Conservation (phyloP, 2,888 invertebrate species). For the Prenolepis imparis region DNA sequence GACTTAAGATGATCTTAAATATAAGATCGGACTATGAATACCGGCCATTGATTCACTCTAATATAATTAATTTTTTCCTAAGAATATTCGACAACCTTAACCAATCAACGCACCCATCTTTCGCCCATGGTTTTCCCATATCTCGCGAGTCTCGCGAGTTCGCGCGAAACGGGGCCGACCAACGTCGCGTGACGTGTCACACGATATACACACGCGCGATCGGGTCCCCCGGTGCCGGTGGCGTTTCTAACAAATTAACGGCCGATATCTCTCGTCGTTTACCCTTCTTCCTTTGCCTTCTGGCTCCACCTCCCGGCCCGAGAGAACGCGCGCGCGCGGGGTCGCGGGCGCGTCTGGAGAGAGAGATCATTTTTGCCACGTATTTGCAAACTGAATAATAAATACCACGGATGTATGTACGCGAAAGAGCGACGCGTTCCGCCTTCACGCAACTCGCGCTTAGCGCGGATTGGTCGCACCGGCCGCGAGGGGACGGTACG, state of each 20-base stretch:
- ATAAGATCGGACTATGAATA: too few relatives aligned
- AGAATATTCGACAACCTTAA: background rate
- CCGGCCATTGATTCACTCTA: too few relatives aligned
- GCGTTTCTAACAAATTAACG: conserved; percentile 84
- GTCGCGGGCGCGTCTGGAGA: conserved; percentile 58
- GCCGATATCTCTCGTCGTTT: conserved; percentile 76
- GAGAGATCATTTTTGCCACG: conserved; percentile 85
- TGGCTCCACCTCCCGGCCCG: conserved; percentile 81
- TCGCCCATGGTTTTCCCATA: background rate
- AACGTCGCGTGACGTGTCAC: conserved; percentile 7
- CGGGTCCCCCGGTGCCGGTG: conserved; percentile 75
- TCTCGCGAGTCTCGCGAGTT: background rate
- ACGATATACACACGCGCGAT: conserved; percentile 53
- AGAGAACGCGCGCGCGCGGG: conserved; percentile 18
- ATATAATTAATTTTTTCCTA: too few relatives aligned
- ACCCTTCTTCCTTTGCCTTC: conserved; percentile 72
- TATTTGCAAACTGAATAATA: conserved; percentile 86
- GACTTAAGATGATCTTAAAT: too few relatives aligned
- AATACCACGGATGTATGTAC: conserved; percentile 83
- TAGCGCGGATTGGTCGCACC: conserved; percentile 85
- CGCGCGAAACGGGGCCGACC: background rate
- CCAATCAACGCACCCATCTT: background rate
- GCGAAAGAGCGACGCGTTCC: conserved; percentile 84
- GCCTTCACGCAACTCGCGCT: conserved; percentile 86
- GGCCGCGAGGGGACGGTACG: conserved; percentile 84